Conservation (phyloP, 2,797 vertebrate species). For the Monodelphis domestica region DNA sequence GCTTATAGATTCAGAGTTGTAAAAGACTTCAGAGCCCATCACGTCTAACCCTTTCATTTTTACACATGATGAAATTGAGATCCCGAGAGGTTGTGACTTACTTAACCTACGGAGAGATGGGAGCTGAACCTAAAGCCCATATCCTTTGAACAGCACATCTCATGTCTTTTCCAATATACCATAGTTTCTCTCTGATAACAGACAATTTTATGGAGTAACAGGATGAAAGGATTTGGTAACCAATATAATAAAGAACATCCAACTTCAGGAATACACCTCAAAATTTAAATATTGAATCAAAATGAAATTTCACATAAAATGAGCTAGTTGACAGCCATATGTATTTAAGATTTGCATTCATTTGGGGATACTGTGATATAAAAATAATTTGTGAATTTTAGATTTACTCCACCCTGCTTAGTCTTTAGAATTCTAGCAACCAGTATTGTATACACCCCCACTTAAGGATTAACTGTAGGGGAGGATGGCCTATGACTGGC, state of each 20-base stretch:
- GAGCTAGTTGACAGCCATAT: conserved; percentile 42
- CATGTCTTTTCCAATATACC: neutral
- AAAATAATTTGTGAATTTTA: conserved; percentile 56
- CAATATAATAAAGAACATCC: neutral
- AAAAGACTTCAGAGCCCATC: too few relatives aligned
- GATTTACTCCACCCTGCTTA: too few relatives aligned
- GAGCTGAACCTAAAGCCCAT: neutral
- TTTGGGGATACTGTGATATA: neutral
- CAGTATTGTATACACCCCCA: too few relatives aligned
- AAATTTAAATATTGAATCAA: neutral
- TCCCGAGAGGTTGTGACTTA: neutral
- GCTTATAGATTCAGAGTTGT: too few relatives aligned
- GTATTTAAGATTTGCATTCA: conserved; percentile 56
- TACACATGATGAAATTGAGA: neutral
- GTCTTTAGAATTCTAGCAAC: too few relatives aligned
- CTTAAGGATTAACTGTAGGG: too few relatives aligned
- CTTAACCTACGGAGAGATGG: neutral
- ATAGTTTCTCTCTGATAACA: neutral
- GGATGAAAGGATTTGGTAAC: neutral
- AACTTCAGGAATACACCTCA: neutral
- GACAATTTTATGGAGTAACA: neutral
- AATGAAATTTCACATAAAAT: conserved; percentile 35
- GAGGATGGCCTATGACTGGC: too few relatives aligned
- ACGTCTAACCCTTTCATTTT: too few relatives aligned
- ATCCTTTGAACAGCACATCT: neutral